These are phyloP conservation scores for Epinotia demarniana DNA, from an alignment of 2,888 invertebrate species.

Conservation along the genomic window DNA sequence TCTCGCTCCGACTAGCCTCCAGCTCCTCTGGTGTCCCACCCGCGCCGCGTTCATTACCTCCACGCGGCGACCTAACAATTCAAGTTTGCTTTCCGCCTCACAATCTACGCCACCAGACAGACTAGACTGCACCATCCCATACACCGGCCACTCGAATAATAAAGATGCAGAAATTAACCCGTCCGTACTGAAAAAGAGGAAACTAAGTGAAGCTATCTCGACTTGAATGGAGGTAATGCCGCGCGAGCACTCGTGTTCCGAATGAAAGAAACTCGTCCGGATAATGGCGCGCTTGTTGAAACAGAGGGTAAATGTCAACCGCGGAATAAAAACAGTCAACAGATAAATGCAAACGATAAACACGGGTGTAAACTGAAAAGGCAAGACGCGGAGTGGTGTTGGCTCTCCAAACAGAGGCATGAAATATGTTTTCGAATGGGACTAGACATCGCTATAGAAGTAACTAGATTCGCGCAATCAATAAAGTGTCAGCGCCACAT, in stretches of 20 bases:
- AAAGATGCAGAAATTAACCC: conserved; percentile 84
- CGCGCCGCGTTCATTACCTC: conserved; percentile 80
- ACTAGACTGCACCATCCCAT: conserved; percentile 69
- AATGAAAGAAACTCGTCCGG: conserved; percentile 82
- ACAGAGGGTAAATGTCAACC: conserved; percentile 83
- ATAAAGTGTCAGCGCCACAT: conserved; percentile 77
- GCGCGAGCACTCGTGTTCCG: conserved; percentile 76
- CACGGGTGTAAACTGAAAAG: conserved; percentile 78
- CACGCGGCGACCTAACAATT: conserved; percentile 82
- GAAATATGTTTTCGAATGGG: conserved; percentile 50
- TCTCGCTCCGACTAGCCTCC: conserved; percentile 78
- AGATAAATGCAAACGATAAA: conserved; percentile 84
- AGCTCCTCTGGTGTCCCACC: conserved; percentile 80
- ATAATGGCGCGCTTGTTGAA: conserved; percentile 75
- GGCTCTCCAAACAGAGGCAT: conserved; percentile 60
- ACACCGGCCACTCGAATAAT: conserved; percentile 82
- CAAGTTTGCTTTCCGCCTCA: conserved; percentile 84
- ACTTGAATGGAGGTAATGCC: conserved; percentile 81
- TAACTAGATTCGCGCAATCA: conserved; percentile 61
- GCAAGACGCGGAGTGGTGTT: conserved; percentile 71
- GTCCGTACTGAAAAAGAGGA: conserved; percentile 79
- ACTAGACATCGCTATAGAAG: conserved; percentile 38
- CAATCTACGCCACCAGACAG: conserved; percentile 81
- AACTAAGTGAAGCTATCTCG: conserved; percentile 84
- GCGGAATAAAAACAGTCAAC: conserved; percentile 84